A percentile compares a stretch with the other conserved stretches of the same genome.
These are phyloP conservation scores for Caenorhabditis sp. DNA, from an alignment of 2,888 invertebrate species.

Conservation along the genomic window DNA sequence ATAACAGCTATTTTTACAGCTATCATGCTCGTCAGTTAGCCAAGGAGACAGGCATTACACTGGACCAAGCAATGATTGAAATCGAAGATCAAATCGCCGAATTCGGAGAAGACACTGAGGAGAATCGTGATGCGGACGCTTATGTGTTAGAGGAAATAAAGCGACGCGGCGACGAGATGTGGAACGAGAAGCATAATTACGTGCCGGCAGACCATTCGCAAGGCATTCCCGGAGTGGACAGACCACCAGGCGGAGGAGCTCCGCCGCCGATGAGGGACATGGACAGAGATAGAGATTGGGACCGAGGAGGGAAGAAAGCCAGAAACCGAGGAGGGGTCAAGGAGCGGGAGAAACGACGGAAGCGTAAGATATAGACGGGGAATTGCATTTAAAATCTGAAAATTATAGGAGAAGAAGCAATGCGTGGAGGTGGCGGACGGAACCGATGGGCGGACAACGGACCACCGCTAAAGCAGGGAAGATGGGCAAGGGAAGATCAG, in stretches of 20 bases:
- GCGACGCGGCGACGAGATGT: too few species aligned
- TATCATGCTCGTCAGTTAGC: constrained; percentile 40
- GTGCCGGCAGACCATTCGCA: constrained; percentile 25
- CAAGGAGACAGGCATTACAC: constrained; percentile 33
- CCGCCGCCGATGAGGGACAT: background rate
- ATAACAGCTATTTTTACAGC: background rate
- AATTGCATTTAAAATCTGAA: background rate
- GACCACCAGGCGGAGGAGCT: constrained; percentile 12
- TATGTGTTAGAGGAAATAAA: constrained; percentile 15
- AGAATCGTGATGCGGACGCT: constrained; percentile 4
- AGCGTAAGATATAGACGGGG: constrained; percentile 12
- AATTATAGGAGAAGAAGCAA: constrained; percentile 13
- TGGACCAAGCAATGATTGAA: constrained; percentile 37
- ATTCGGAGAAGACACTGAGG: constrained; percentile 9
- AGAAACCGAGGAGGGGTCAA: constrained; percentile 34
- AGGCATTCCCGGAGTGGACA: constrained; percentile 48
- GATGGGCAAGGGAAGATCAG: constrained; percentile 1
- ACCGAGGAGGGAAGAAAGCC: background rate
- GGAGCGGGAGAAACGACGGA: constrained; percentile 20
- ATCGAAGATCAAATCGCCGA: constrained; percentile 43
- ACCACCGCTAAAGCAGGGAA: too few species aligned
- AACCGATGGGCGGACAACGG: background rate
- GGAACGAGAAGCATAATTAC: constrained; percentile 14
- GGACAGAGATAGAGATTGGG: background rate
- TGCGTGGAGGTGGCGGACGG: constrained; percentile 13